Conservation (phyloP, 1,140 invertebrate species). For the Calycopis cecrops region DNA sequence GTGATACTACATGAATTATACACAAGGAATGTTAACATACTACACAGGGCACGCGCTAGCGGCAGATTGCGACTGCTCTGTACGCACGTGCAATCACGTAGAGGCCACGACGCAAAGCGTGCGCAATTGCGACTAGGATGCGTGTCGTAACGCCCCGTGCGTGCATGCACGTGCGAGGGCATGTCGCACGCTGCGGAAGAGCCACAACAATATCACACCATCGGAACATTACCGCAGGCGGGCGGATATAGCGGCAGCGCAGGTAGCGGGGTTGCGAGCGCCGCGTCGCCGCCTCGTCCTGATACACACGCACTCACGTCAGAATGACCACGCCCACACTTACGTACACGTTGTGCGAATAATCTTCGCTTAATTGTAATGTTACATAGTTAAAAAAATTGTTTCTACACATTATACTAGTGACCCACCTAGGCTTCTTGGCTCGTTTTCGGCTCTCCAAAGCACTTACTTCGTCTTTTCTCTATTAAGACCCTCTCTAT, state of each 20-base stretch:
- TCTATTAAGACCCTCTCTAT: no score
- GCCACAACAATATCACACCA: constrained; percentile 53
- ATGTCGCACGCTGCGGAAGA: constrained; percentile 13
- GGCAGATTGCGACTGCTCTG: background rate
- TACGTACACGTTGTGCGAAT: background rate
- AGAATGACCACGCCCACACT: constrained; percentile 2
- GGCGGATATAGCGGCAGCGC: constrained; percentile 66
- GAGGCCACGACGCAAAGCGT: no score
- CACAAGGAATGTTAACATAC: constrained; percentile 22
- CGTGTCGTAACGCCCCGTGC: no score
- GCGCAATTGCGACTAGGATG: no score
- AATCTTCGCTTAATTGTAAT: no score
- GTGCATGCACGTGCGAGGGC: background rate
- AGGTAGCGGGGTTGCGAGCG: constrained; percentile 49
- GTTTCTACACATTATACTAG: no score
- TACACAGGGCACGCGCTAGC: constrained; percentile 14
- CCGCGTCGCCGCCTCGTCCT: constrained; percentile 37
- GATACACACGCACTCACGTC: constrained; percentile 26
- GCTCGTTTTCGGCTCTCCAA: no score
- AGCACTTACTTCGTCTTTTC: no score
- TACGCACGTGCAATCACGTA: no score
- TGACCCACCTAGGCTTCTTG: no score
- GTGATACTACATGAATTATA: constrained; percentile 21
- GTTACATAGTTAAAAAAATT: no score
- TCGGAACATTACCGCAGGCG: constrained; percentile 68